Evolutionary conservation across 2,888 invertebrate species (phyloP), one percentile per base, ranked within the genome.

Genomic region (Ypsolopha scabrella): DNA sequence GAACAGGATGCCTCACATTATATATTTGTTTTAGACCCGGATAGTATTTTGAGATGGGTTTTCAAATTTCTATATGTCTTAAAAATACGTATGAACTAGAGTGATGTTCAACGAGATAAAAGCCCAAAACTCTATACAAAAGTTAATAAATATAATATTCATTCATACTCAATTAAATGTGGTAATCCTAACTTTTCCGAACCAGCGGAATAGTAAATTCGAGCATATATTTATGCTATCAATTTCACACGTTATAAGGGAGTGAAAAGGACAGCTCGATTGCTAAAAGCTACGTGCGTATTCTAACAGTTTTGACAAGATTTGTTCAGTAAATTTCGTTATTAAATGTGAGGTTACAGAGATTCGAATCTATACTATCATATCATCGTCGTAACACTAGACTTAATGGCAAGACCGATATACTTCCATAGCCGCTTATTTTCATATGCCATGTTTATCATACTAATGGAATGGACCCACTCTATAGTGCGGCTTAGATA

Each of bases 91-190:
- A 64, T 64, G 61, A 24, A 66, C 65, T 68, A 69, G 58, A 59
- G 52, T 57, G 64, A 62, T 65, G 64, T 61, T 68, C 63, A 63
- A 59, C 60, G 60, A 58, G 58, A 62, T 59, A 57, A 61, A 53
- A 60, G 55, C 54, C 54, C 57, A 57, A 52, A n/a, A 55, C 7
- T 13, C 24, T 24, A 24, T 24, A 24, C 24, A 24, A 24, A 24
- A 24, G 24, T 13, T 43, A 13, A 14, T 13, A 14, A 43, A 14
- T 13, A 14, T 14, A 43, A 41, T 41, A 13, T 13, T 14, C n/a
- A 6, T 41, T 13, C 13, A 41, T 6, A 41, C 11, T 8, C 41
- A 41, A n/a, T 41, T 41, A 41, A 1, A 13, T 41, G 8, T 41
- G 13, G 13, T 41, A 7, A 13, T 41, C 13, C 41, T 6, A 41